phyloP scores from a whole-genome alignment of 2,888 invertebrate species.

The Brenthis daphne region DNA sequence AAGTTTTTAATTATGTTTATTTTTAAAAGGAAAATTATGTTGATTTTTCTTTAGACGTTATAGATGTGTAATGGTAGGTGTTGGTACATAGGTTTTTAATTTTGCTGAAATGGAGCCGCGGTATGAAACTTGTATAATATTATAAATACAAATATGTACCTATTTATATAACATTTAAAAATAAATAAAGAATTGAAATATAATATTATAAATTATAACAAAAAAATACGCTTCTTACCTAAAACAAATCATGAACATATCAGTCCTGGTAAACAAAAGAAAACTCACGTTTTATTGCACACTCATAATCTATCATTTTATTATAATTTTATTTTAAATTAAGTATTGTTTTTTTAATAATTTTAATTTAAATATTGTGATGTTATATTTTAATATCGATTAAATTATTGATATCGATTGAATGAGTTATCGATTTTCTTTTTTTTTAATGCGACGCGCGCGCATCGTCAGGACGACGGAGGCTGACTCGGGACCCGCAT shows the following conservation, averaged over 20 bases:
- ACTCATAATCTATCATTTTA: not conserved
- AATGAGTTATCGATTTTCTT: slow-evolving; percentile 41
- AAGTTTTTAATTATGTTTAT: too few relatives aligned
- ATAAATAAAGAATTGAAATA: too few relatives aligned
- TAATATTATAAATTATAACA: not conserved
- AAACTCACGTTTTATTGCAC: not conserved
- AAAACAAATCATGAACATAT: slow-evolving; percentile 13
- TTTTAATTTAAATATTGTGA: not conserved
- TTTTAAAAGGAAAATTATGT: too few relatives aligned
- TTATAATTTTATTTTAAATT: not conserved
- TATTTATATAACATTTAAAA: too few relatives aligned
- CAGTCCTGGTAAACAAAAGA: not conserved
- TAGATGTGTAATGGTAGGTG: too few relatives aligned
- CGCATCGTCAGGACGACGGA: slow-evolving; percentile 52
- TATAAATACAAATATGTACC: too few relatives aligned
- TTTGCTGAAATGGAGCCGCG: too few relatives aligned
- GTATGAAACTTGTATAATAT: too few relatives aligned
- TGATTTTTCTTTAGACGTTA: too few relatives aligned
- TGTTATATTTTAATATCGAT: slow-evolving; percentile 39
- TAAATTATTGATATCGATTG: slow-evolving; percentile 45
- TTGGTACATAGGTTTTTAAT: too few relatives aligned
- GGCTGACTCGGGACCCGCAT: slow-evolving; percentile 53
- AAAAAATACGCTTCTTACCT: not conserved
- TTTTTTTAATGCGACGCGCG: slow-evolving; percentile 45
- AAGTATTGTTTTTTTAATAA: not conserved